Evolutionary conservation across 2,888 invertebrate genomes (phyloP).

Genomic region (Synergus japonicus): DNA sequence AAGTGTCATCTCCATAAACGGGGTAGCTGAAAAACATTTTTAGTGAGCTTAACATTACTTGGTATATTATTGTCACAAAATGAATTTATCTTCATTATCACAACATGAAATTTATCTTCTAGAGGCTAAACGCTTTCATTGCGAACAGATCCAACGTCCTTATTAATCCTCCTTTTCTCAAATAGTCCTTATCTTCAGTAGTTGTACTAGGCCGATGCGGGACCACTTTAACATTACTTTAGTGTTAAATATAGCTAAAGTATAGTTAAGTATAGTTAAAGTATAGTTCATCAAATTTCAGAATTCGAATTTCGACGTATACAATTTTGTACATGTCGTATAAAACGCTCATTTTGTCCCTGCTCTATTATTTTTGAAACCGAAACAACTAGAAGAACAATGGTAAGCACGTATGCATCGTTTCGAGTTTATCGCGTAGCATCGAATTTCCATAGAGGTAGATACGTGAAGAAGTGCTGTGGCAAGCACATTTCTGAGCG

Average conservation of each 20-base stretch:
- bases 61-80: background rate
- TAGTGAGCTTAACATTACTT: background rate
- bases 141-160: too few species aligned
- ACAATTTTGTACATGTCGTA: background rate
- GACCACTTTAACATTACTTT: too few species aligned
- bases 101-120: too few species aligned
- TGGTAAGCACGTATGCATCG: conserved; percentile 43
- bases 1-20: conserved; percentile 3
- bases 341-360: background rate
- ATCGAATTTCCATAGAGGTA: conserved; percentile 39
- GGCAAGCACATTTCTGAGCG: conserved; percentile 48
- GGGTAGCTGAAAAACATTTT: background rate
- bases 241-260: too few species aligned
- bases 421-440: conserved; percentile 26
- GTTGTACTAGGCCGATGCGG: too few species aligned
- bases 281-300: too few species aligned
- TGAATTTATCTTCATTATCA: background rate
- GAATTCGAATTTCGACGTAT: too few species aligned
- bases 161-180: background rate
- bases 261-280: too few species aligned
- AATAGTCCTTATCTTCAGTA: too few species aligned
- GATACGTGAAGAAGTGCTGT: conserved; percentile 45
- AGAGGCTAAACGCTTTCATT: too few species aligned
- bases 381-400: background rate
- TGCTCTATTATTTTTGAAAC: background rate